Evolutionary conservation across 1,140 invertebrate species (phyloP).

Genomic region (Drosophila murphyi): DNA sequence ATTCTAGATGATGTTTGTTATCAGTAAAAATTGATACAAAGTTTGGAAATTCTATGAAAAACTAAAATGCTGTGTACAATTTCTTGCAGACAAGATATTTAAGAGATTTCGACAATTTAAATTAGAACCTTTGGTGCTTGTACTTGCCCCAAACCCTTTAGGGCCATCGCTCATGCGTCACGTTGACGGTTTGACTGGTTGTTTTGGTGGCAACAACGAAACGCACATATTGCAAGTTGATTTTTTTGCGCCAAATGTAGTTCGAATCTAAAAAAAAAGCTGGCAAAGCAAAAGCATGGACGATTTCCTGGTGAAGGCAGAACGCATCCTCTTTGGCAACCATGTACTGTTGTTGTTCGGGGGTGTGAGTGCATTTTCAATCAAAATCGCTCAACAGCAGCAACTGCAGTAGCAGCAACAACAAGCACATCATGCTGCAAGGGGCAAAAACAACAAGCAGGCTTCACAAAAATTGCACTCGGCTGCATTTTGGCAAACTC

Average conservation of each 20-base stretch:
- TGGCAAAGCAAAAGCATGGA: constrained; percentile 33
- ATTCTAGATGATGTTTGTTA: too few relatives aligned
- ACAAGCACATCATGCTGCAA: constrained; percentile 10
- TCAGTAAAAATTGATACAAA: too few relatives aligned
- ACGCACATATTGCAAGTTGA: constrained; percentile 63
- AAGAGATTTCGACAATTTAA: too few relatives aligned
- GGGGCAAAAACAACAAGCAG: constrained; percentile 46
- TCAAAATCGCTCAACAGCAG: constrained; percentile 73
- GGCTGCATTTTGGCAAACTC: constrained; percentile 77
- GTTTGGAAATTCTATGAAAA: too few relatives aligned
- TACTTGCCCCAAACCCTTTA: not conserved
- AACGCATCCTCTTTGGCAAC: constrained; percentile 42
- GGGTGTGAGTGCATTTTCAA: constrained; percentile 71
- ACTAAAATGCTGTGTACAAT: too few relatives aligned
- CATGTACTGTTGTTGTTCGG: constrained; percentile 5
- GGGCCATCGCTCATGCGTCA: constrained; percentile 24
- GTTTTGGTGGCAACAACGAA: constrained; percentile 37
- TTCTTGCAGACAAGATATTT: too few relatives aligned
- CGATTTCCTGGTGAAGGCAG: constrained; percentile 12
- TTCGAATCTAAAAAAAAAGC: constrained; percentile 30
- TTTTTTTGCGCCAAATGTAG: constrained; percentile 48
- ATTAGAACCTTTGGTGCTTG: not conserved
- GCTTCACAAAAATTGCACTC: constrained; percentile 75
- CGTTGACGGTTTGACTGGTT: not conserved
- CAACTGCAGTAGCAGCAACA: constrained; percentile 18